Base-by-base conservation (phyloP, 2,113 vertebrate species). In the Rhodinocichla rosea region DNA sequence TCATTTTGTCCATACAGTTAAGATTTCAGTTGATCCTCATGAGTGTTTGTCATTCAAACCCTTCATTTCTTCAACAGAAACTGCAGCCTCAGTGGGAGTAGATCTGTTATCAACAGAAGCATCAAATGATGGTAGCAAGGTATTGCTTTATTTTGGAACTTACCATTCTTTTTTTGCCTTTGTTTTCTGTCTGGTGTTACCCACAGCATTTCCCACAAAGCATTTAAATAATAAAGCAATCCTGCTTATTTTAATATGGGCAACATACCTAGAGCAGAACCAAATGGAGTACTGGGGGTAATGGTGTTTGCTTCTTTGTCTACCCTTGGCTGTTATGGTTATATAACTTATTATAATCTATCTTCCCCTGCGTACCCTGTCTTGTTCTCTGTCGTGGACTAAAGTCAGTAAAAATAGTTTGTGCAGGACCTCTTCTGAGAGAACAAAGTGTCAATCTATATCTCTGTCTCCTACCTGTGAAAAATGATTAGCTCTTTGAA, bases 371-470 rank as follows among this genome's bases (percentile, higher is more conserved):
- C 26, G 37, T 86, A 52, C 71, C 32, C 26, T 76, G 15, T 27
- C 60, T 40, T 84, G 24, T 28, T 95, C 69, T 77, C 86, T 75
- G 65, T n/a, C 37, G 89, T 69, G 22, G 62, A 77, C 39, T 64
- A n/a, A 90, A 80, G 64, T 70, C 37, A 88, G 89, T 94, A 96
- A 92, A 92, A 94, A 78, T 20, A 59, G 60, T 52, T 84, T 88
- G 79, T 1, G 1, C 27, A 40, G 50, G 63, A 90, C 8, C 35
- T 73, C 45, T 65, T 63, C 40, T 59, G 74, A 89, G 63, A 89
- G 83, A 92, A 87, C 69, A 75, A 89, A 83, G 21, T 12, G 44
- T 80, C 79, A 73, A 52, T 82, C 79, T 80, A 0, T 83, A 89
- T 53, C 65, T 89, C 63, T 67, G 35, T 77, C 55, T 92, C 80